Evolutionary conservation across 2,797 vertebrate genomes (phyloP).

Genomic region (Anguilla marmorata): DNA sequence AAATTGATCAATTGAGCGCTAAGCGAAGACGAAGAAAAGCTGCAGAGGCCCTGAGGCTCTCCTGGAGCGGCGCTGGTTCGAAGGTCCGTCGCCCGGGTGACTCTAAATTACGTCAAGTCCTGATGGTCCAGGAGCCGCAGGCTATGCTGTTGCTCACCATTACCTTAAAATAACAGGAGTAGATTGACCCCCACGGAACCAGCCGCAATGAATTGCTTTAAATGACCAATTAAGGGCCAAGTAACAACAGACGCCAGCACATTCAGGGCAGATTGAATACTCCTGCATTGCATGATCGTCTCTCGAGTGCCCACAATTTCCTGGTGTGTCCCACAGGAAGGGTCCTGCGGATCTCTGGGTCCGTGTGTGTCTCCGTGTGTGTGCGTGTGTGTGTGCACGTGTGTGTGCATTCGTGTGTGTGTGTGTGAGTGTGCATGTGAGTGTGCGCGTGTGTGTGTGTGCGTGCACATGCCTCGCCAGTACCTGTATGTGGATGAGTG

Average conservation of each 20-base stretch:
- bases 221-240: not conserved
- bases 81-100: not conserved
- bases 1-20: not conserved
- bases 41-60: not conserved
- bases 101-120: not conserved
- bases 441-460: slow-evolving; percentile 10
- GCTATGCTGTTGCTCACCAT: not conserved
- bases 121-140: not conserved
- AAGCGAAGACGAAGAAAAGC: too few species aligned
- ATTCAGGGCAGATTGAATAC: not conserved
- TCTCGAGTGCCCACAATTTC: not conserved
- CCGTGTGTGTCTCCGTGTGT: too few species aligned
- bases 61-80: not conserved
- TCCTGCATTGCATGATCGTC: not conserved
- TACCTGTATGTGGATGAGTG: not conserved
- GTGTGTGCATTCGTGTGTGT: too few species aligned
- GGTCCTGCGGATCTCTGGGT: not conserved
- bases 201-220: not conserved
- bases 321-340: not conserved
- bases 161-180: not conserved
- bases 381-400: too few species aligned
- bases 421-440: not conserved
- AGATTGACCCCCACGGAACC: not conserved
- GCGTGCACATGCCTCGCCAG: not conserved
- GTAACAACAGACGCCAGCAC: not conserved